Conservation (phyloP, 2,888 invertebrate genomes). For the Drosophila colorata region DNA sequence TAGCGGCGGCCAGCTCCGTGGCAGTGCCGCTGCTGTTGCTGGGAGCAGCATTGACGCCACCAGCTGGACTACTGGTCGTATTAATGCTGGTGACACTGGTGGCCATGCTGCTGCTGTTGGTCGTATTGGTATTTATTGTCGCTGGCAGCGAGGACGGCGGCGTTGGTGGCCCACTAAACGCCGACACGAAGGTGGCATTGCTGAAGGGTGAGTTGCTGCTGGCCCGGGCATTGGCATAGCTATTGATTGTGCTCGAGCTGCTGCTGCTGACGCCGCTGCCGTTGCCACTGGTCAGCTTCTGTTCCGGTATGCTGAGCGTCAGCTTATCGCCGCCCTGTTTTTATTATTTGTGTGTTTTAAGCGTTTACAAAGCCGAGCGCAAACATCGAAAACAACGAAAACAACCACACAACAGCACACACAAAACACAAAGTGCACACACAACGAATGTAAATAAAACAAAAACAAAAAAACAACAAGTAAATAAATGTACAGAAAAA, state of each 20-base stretch:
- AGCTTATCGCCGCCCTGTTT: slow-evolving; percentile 89
- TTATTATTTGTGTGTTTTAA: slow-evolving; percentile 31
- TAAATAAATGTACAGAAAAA: slow-evolving; percentile 66
- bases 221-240: slow-evolving; percentile 29
- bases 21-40: slow-evolving; percentile 41
- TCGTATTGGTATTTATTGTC: slow-evolving; percentile 57
- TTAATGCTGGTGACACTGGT: slow-evolving; percentile 70
- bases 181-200: slow-evolving; percentile 81
- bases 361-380: slow-evolving; percentile 41
- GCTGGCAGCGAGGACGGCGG: slow-evolving; percentile 62
- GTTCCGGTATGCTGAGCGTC: slow-evolving; percentile 88
- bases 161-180: slow-evolving; percentile 67
- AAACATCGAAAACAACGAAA: slow-evolving; percentile 32
- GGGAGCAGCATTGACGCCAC: slow-evolving; percentile 52
- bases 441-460: slow-evolving; percentile 65
- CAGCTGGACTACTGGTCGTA: slow-evolving; percentile 53
- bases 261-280: slow-evolving; percentile 62
- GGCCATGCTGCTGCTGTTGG: slow-evolving; percentile 36
- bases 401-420: slow-evolving; percentile 46
- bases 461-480: slow-evolving; percentile 35
- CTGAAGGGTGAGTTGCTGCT: slow-evolving; percentile 61
- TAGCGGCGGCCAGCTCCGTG: slow-evolving; percentile 42
- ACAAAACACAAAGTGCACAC: slow-evolving; percentile 67
- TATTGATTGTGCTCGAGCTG: slow-evolving; percentile 55
- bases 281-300: slow-evolving; percentile 82